Percentiles rank a stretch among this genome's conserved stretches.
Evolutionary conservation across 2,888 invertebrate species (phyloP).

Genomic region (Phengaris alcon): DNA sequence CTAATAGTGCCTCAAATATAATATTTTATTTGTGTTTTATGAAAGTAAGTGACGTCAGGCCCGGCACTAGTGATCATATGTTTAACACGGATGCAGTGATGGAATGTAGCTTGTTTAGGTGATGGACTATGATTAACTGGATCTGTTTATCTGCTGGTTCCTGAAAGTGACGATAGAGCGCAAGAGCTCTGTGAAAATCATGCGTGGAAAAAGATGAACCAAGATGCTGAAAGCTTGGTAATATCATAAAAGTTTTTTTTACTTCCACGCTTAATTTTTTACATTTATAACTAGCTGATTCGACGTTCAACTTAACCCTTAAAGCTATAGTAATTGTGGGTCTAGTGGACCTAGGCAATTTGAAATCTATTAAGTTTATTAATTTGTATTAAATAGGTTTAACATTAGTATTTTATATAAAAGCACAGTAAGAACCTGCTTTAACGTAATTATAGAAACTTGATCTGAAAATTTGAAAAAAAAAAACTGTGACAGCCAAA

Average conservation of each 20-base stretch:
- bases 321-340: too few species aligned
- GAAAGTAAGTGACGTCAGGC: constrained; percentile 77
- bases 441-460: too few species aligned
- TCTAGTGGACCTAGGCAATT: too few species aligned
- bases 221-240: constrained; percentile 86
- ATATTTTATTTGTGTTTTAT: constrained; percentile 67
- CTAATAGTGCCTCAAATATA: constrained; percentile 40
- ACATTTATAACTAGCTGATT: too few species aligned
- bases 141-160: constrained; percentile 63
- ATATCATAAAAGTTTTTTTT: constrained; percentile 57
- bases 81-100: constrained; percentile 78
- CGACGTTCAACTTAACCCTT: too few species aligned
- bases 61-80: constrained; percentile 75
- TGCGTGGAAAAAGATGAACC: constrained; percentile 85
- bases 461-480: too few species aligned
- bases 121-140: constrained; percentile 68
- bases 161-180: constrained; percentile 61
- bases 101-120: constrained; percentile 75
- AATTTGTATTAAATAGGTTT: too few species aligned
- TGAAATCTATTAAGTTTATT: too few species aligned
- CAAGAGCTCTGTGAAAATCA: constrained; percentile 74
- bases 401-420: too few species aligned
- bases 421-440: too few species aligned
- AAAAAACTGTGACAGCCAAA: too few species aligned
- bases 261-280: background rate